Percentiles rank a stretch among this genome's conserved stretches.
Evolutionary conservation across 2,888 invertebrate species (phyloP).

Genomic region (Clitarchus hookeri): DNA sequence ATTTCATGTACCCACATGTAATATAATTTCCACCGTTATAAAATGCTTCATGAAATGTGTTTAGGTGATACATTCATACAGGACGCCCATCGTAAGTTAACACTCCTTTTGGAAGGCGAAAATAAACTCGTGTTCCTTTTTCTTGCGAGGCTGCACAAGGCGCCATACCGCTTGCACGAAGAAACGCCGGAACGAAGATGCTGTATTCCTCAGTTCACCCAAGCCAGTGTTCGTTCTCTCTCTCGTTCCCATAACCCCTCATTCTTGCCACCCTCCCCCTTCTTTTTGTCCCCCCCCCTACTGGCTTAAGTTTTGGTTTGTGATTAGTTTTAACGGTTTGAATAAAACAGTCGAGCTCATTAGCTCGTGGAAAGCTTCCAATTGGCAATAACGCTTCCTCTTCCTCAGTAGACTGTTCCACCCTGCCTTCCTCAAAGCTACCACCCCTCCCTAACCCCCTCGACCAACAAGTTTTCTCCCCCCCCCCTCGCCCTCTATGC

Average conservation of each 20-base stretch:
- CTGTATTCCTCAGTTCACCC: background rate
- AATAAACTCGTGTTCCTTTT: no score
- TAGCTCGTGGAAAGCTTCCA: slow-evolving; percentile 38
- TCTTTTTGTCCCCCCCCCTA: background rate
- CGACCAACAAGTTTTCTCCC: background rate
- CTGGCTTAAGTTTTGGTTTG: slow-evolving; percentile 25
- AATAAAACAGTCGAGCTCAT: slow-evolving; percentile 31
- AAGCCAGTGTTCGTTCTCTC: background rate
- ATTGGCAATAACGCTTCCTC: slow-evolving; percentile 35
- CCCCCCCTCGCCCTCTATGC: background rate
- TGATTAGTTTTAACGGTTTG: slow-evolving; percentile 28
- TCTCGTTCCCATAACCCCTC: background rate
- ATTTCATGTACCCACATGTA: no score
- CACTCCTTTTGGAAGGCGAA: no score
- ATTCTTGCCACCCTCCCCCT: background rate
- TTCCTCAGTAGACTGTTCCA: background rate
- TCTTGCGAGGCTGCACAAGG: no score
- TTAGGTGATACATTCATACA: no score
- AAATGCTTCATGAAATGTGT: no score
- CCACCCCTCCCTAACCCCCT: background rate
- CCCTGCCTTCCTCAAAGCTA: background rate
- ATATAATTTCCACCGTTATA: no score
- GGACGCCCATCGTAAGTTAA: no score
- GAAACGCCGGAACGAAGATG: background rate
- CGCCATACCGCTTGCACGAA: no score